These are phyloP conservation scores for Maconellicoccus hirsutus DNA, from an alignment of 1,140 invertebrate species.

Conservation along the genomic window DNA sequence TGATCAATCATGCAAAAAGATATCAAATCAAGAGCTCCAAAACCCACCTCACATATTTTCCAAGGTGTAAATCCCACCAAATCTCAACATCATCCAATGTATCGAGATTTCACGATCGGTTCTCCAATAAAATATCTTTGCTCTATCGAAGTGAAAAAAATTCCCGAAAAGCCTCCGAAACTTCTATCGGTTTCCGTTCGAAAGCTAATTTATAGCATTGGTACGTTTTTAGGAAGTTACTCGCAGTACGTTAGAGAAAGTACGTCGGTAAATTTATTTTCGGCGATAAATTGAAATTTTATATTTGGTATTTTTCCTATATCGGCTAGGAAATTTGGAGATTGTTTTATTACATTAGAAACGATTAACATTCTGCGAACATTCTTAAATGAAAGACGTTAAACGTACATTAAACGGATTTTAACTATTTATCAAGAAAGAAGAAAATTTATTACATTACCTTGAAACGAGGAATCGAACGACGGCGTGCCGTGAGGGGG, in stretches of 20 bases:
- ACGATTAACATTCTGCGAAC: conserved; percentile 8
- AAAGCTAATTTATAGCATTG: not conserved
- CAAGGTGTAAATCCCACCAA: too few relatives aligned
- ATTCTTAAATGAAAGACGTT: conserved; percentile 4
- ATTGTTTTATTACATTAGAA: not conserved
- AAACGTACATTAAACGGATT: conserved; percentile 9
- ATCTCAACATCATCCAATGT: too few relatives aligned
- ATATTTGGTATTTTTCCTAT: not conserved
- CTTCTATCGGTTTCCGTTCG: too few relatives aligned
- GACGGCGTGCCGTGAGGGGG: not conserved
- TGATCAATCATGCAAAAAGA: too few relatives aligned
- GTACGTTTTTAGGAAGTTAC: not conserved
- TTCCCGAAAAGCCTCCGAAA: too few relatives aligned
- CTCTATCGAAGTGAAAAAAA: too few relatives aligned
- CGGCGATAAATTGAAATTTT: not conserved
- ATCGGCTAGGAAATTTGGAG: not conserved
- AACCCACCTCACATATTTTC: too few relatives aligned
- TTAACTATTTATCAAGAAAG: conserved; percentile 2
- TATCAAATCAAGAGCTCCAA: too few relatives aligned
- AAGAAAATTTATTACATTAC: not conserved
- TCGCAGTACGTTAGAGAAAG: not conserved
- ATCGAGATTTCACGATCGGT: too few relatives aligned
- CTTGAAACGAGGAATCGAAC: not conserved
- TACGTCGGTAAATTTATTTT: not conserved
- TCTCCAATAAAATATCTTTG: too few relatives aligned